phyloP scores from a whole-genome alignment of 2,797 vertebrate genomes.

The Takifugu ocellatus region DNA sequence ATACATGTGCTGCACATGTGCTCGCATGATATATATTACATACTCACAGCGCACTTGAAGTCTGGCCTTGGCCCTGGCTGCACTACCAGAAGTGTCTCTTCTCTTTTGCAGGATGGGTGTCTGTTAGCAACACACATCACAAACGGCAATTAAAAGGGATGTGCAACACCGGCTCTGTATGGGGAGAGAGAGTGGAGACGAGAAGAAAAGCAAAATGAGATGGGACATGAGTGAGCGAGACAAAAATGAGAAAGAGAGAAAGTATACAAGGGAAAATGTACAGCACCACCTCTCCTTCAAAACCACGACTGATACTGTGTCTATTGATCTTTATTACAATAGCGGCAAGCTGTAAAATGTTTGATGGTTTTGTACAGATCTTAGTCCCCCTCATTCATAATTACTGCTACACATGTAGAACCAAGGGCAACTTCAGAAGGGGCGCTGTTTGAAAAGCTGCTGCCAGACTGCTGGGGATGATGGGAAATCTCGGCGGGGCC shows the following conservation, averaged over 20 bases:
- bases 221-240: slow-evolving; percentile 53
- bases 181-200: slow-evolving; percentile 49
- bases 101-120: slow-evolving; percentile 61
- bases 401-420: slow-evolving; percentile 87
- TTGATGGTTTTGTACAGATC: slow-evolving; percentile 85
- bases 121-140: slow-evolving; percentile 71
- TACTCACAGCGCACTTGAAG: slow-evolving; percentile 30
- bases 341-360: slow-evolving; percentile 82
- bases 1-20: slow-evolving; percentile 5
- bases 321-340: slow-evolving; percentile 86
- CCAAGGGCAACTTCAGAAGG: slow-evolving; percentile 86
- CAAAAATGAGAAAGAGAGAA: slow-evolving; percentile 51
- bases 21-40: neutral
- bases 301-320: slow-evolving; percentile 75
- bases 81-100: slow-evolving; percentile 34
- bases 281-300: slow-evolving; percentile 74
- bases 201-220: slow-evolving; percentile 55
- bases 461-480: slow-evolving; percentile 75
- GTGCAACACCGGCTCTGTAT: slow-evolving; percentile 65
- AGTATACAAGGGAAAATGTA: slow-evolving; percentile 67
- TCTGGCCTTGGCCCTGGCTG: slow-evolving; percentile 40
- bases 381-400: slow-evolving; percentile 85
- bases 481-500: slow-evolving; percentile 76
- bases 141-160: slow-evolving; percentile 78
- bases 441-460: slow-evolving; percentile 74